Evolutionary conservation across 2,888 invertebrate species (phyloP).

Genomic region (Habroteleia sp.): DNA sequence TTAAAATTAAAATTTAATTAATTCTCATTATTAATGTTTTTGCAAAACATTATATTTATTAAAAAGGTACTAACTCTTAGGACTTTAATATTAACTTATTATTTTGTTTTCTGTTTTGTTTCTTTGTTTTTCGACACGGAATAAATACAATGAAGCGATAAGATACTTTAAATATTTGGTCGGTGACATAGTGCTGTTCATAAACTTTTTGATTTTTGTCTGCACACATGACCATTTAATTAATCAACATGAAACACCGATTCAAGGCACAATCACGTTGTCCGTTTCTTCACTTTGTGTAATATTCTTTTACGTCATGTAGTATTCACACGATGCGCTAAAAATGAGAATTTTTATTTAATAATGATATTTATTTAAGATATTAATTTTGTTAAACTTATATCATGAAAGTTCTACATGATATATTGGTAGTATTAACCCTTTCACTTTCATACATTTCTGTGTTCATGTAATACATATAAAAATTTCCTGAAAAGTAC

Average conservation of each 20-base stretch:
- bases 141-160: conserved; percentile 11
- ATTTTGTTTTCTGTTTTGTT: background rate
- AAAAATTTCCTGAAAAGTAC: too few species aligned
- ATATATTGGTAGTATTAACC: too few species aligned
- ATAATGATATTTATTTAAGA: too few species aligned
- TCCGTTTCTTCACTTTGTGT: conserved; percentile 60
- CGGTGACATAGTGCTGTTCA: background rate
- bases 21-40: too few species aligned
- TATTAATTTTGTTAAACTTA: too few species aligned
- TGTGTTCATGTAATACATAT: too few species aligned
- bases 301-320: conserved; percentile 76
- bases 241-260: conserved; percentile 43
- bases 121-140: background rate
- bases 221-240: background rate
- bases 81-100: too few species aligned
- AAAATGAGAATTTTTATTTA: conserved; percentile 60
- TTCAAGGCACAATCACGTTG: conserved; percentile 60
- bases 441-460: too few species aligned
- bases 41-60: too few species aligned
- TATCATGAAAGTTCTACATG: too few species aligned
- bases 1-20: too few species aligned
- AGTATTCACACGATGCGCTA: conserved; percentile 80
- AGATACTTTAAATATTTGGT: conserved; percentile 19
- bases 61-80: too few species aligned
- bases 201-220: background rate